Evolutionary conservation across 1,140 invertebrate genomes (phyloP), one percentile per base, ranked within the genome.

Genomic region (Ceratina japonica): DNA sequence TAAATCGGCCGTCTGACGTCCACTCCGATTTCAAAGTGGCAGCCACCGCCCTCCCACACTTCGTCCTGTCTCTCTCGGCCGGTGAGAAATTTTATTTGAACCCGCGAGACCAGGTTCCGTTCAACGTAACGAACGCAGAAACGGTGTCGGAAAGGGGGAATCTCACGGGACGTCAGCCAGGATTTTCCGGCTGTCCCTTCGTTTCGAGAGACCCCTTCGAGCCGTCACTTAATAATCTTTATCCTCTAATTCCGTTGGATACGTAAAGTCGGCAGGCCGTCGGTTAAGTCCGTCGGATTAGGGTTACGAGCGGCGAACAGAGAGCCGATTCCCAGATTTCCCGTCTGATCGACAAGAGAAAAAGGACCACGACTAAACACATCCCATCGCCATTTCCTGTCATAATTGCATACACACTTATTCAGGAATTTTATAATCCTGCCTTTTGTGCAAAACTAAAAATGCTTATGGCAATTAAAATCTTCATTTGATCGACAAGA

Each of bases 211-310:
- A 77, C 65, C 77, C 61, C 79, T 78, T 83, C 79, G 80, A 70
- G 69, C 79, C 77, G 86, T 86, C 89, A 87, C 85, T 90, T 87
- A 89, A 89, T 90, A 89, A 89, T 90, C 85, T 86, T 89, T 82
- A 84, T 87, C 87, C 86, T 76, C 75, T 85, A 88, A 87, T 80
- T 86, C 86, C 78, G 63, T 78, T 24, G 81, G 78, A 86, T 86
- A 76, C 75, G 81, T 75, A 85, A 85, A 86, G 79, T 85, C 87
- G 78, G 83, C 58, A 44, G 37, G 37, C 37, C 37, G 37, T 44
- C 85, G 66, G 82, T 86, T 89, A 89, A 89, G 87, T 73, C 87
- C 65, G 31, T 8, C 16, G 82, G 85, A 89, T 90, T 89, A 89
- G 84, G 73, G 74, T 56, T 16, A 80, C 68, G 75, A 73, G 73